A percentile compares a stretch with the other conserved stretches of the same genome.
phyloP scores from a whole-genome alignment of 2,113 vertebrate species.

The Cavia porcellus region DNA sequence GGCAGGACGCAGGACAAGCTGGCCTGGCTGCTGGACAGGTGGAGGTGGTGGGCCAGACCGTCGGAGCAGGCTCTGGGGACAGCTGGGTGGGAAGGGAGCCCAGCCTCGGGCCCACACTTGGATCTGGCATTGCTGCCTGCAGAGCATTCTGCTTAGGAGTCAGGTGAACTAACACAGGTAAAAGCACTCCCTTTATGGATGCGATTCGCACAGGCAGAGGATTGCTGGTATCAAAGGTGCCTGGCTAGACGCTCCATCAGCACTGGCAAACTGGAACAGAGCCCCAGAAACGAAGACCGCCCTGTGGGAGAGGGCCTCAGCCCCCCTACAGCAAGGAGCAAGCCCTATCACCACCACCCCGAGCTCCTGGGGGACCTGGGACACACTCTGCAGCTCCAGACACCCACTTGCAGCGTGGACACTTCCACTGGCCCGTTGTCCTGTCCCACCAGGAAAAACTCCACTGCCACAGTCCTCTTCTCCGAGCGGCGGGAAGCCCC shows the following conservation, averaged over 20 bases:
- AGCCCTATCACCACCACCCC: neutral
- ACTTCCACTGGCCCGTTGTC: slow-evolving; percentile 91
- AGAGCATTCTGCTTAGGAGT: neutral
- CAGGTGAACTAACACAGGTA: neutral
- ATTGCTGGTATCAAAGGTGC: accelerated
- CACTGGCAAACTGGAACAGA: too few species aligned
- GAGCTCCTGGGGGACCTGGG: neutral
- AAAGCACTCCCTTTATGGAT: neutral
- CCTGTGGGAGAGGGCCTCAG: accelerated
- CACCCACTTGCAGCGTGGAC: slow-evolving; percentile 92
- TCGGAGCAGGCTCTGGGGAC: accelerated
- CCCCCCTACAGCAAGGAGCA: accelerated
- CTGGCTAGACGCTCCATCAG: neutral
- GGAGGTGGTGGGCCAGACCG: neutral
- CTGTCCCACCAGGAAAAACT: slow-evolving; percentile 94
- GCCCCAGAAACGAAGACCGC: neutral
- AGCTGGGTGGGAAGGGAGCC: neutral
- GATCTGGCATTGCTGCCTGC: neutral
- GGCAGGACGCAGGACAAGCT: neutral
- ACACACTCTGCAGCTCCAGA: accelerated
- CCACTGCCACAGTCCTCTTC: slow-evolving; percentile 94
- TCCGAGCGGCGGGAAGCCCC: slow-evolving; percentile 90
- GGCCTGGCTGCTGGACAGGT: neutral
- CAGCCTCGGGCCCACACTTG: accelerated
- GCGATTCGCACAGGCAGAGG: accelerated